A percentile compares a stretch with the other conserved stretches of the same genome.
These are phyloP conservation scores for Sander lucioperca DNA, from an alignment of 2,113 vertebrate species.

Conservation along the genomic window DNA sequence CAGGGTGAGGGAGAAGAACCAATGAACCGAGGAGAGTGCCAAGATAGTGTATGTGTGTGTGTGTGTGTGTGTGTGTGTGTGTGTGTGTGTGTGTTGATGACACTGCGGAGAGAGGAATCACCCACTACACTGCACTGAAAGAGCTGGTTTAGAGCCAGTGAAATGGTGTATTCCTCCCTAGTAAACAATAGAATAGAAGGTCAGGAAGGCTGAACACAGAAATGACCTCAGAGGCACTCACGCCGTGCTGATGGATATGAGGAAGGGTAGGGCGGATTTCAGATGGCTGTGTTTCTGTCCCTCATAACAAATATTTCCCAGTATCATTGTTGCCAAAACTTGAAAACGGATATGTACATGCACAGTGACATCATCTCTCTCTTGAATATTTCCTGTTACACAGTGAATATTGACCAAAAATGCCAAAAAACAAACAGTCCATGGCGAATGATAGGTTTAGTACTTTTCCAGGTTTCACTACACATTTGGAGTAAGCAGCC, in stretches of 20 bases:
- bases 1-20: constrained; percentile 26
- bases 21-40: constrained; percentile 1
- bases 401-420: background rate
- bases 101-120: constrained; percentile 46
- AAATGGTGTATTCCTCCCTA: constrained; percentile 17
- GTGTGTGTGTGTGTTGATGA: constrained; percentile 28
- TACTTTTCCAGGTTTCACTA: background rate
- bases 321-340: background rate
- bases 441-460: background rate
- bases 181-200: constrained; percentile 24
- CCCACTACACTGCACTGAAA: background rate
- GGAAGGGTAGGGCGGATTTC: constrained; percentile 31
- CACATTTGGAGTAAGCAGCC: background rate
- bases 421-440: background rate
- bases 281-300: background rate
- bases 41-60: background rate
- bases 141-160: constrained; percentile 22
- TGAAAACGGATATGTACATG: background rate
- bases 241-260: background rate
- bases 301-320: background rate
- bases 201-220: constrained; percentile 20
- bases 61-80: too few relatives aligned
- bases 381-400: constrained; percentile 30
- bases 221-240: constrained; percentile 18
- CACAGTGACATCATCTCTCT: constrained; percentile 26